Conservation (phyloP, 2,888 invertebrate genomes). For the Gonocerus acuteangulatus region DNA sequence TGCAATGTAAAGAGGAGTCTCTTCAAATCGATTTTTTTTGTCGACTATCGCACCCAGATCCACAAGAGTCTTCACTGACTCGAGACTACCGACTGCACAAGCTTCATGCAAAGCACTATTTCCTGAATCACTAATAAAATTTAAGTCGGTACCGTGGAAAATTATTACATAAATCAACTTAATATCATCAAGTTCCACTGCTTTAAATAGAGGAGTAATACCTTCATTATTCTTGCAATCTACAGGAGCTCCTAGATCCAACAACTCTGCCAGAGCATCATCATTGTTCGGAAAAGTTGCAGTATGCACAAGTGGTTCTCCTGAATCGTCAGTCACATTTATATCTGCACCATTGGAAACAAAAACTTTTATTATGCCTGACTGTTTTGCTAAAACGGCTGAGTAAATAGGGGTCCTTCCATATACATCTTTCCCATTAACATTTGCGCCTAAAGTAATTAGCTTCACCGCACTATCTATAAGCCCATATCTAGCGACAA, state of each 20-base stretch:
- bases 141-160: not conserved
- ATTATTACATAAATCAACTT: conserved; percentile 1
- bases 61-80: not conserved
- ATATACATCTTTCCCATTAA: no score
- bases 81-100: not conserved
- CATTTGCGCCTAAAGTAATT: no score
- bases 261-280: not conserved
- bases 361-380: no score
- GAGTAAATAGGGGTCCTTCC: no score
- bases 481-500: no score
- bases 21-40: not conserved
- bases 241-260: not conserved
- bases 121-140: not conserved
- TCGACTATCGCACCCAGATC: not conserved
- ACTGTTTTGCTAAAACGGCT: no score
- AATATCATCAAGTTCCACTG: not conserved
- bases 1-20: conserved; percentile 7
- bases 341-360: not conserved
- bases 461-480: no score
- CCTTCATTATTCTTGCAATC: not conserved
- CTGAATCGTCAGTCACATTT: not conserved
- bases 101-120: not conserved
- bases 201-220: not conserved
- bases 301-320: conserved; percentile 1
- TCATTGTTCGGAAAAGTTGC: not conserved